Conservation (phyloP, 2,888 invertebrate species). For the Flexamia atlantica region DNA sequence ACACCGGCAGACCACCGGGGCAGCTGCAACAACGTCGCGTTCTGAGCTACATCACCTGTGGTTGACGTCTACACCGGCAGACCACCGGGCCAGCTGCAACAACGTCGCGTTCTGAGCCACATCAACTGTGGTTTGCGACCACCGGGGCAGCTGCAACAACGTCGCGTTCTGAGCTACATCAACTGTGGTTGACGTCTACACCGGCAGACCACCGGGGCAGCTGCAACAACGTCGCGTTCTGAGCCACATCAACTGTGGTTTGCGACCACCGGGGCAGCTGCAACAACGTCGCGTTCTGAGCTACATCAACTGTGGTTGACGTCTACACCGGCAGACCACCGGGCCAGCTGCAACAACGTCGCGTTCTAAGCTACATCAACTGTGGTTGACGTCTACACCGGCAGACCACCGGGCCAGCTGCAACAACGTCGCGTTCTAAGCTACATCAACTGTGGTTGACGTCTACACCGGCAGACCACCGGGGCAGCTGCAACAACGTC, state of each 20-base stretch:
- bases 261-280: too few species aligned
- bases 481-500: not conserved
- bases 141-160: not conserved
- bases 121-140: not conserved
- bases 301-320: slow-evolving; percentile 5
- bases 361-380: too few species aligned
- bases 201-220: not conserved
- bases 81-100: too few species aligned
- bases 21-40: too few species aligned
- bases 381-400: not conserved
- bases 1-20: too few species aligned
- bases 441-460: not conserved
- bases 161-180: not conserved
- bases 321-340: not conserved
- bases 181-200: slow-evolving; percentile 68
- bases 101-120: too few species aligned
- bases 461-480: not conserved
- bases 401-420: not conserved
- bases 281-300: slow-evolving; percentile 50
- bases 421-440: not conserved
- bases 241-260: too few species aligned
- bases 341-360: too few species aligned
- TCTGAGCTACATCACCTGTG: too few species aligned
- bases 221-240: not conserved
- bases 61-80: too few species aligned